Base-by-base conservation (phyloP, 2,888 invertebrate genomes). In the Drosophila eohydei region DNA sequence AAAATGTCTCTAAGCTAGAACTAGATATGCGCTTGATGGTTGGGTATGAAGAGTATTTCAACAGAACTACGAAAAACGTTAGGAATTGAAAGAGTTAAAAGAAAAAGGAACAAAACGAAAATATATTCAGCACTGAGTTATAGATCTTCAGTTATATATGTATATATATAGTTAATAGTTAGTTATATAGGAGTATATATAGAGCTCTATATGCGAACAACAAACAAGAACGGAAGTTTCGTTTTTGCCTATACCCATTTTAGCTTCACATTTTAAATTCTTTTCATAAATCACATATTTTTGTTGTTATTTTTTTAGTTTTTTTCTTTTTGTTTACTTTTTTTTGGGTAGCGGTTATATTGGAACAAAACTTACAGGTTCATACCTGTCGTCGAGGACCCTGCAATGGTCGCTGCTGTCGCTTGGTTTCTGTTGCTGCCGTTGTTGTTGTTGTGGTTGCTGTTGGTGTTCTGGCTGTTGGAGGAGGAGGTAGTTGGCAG, bases 341-440 rank as follows among this genome's bases (percentile, higher is more conserved):
- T 54, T 71, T 61, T 71, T 80, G 86, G 80, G 81, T 83, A 75
- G 59, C 71, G 70, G 54, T 68, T 81, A 68, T 78, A 78, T 77
- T 91, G 94, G 94, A 92, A 92, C 91, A 94, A 95, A 95, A 96
- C 96, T 96, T 96, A 96, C 96, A 95, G 95, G 95, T 95, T 95
- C 95, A 92, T 93, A 93, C 93, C 93, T 94, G 97, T 91, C 88
- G 91, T 97, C 88, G 96, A 96, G 91, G 95, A 94, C 88, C 94
- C 93, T 80, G 87, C 82, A 77, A 80, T 78, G 71, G 86, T 78
- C 52, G 80, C 67, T 28, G 74, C 59, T 62, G 79, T 67, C 72
- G 79, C 57, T 67, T 70, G 75, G 48, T 68, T 77, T 67, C 68
- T 77, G 65, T 69, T 66, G 74, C 50, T 70, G 78, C 48, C 74